Base-by-base conservation (phyloP, 1,140 invertebrate species). In the Anastrepha obliqua region DNA sequence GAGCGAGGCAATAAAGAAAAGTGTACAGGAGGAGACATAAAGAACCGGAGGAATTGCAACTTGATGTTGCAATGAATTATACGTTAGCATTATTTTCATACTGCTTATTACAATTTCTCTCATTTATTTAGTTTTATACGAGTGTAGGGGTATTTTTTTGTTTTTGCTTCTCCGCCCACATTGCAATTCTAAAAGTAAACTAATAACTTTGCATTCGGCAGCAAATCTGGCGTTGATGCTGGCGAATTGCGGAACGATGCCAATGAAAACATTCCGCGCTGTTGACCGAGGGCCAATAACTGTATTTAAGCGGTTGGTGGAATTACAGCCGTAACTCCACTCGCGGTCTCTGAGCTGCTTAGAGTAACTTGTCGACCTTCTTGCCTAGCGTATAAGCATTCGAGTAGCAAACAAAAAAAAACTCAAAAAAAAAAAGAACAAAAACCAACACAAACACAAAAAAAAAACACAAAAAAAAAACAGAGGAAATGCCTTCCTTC, bases 171-270 rank as follows among this genome's bases (percentile, higher is more conserved):
- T 3, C 20, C 29, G 8, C 9, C 20, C 20, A 67, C 64, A 8
- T 67, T 39, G 3, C 64, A 11, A 42, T 42, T 67, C 20, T 67
- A 42, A 67, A 67, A 39, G 64, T 67, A 29, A 67, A 67, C 64
- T 67, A 67, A 67, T 67, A 67, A 15, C 39, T 39, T 64, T 64
- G 62, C 62, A 20, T 64, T 20, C n/a, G 62, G 62, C 62, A n/a
- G 62, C 62, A 64, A 20, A 6, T 20, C n/a, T 64, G 62, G 9
- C 62, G 8, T 6, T 20, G 1, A 65, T 2, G n/a, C 9, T 55
- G 51, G 51, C 51, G n/a, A n/a, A n/a, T n/a, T n/a, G n/a, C n/a
- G 51, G 11, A 55, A 55, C 51, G 51, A 55, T 55, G 51, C 51
- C 29, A 7, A 9, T 11, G 39, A 2, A 11, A 0, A 13, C 64